phyloP scores from a whole-genome alignment of 2,797 vertebrate species.

The Ara ararauna region DNA sequence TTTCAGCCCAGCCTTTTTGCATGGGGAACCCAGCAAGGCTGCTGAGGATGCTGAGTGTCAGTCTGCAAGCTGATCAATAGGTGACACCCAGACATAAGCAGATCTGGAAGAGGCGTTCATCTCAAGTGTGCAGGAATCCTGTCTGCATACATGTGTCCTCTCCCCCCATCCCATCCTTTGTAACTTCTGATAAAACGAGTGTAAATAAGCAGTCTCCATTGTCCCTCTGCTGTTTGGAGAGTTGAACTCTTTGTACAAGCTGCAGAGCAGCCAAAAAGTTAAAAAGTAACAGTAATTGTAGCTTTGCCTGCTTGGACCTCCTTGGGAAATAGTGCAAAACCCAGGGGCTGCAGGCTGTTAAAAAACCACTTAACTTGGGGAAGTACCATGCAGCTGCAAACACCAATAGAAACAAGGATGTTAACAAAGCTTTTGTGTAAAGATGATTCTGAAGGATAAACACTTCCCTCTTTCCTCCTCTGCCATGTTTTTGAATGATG shows the following conservation, averaged over 20 bases:
- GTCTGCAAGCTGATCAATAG: neutral
- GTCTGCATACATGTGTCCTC: accelerated
- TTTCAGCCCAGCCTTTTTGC: neutral
- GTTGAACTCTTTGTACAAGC: neutral
- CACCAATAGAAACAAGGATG: neutral
- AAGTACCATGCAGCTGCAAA: neutral
- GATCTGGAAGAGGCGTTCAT: neutral
- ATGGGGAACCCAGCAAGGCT: neutral
- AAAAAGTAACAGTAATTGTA: neutral
- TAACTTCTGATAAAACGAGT: neutral
- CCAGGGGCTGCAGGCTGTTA: neutral
- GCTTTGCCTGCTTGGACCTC: neutral
- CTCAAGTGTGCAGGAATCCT: neutral
- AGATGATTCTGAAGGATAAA: neutral
- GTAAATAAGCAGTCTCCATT: neutral
- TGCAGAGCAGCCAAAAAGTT: neutral
- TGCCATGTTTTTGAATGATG: neutral
- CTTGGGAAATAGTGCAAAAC: neutral
- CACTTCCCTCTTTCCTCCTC: neutral
- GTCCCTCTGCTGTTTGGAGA: neutral
- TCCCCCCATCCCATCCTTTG: neutral
- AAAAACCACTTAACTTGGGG: neutral
- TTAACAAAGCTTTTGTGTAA: neutral
- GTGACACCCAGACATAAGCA: neutral
- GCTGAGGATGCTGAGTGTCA: neutral